Percentiles rank a stretch among this genome's conserved stretches.
These are phyloP conservation scores for Chelonoidis abingdonii DNA, from an alignment of 2,113 vertebrate species.

Conservation along the genomic window DNA sequence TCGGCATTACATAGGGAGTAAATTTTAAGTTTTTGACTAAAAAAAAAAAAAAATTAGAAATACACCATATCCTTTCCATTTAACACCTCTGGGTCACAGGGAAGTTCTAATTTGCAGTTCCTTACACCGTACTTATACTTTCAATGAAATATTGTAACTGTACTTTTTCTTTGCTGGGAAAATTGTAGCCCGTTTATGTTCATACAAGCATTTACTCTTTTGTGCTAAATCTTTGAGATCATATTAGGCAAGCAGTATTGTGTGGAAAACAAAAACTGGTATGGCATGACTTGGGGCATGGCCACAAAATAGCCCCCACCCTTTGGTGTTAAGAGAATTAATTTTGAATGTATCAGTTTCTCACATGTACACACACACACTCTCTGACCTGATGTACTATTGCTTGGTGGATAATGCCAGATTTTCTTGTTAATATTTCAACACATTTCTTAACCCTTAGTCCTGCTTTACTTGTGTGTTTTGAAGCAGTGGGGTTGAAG, in stretches of 20 bases:
- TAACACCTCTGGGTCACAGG: neutral
- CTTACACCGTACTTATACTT: neutral
- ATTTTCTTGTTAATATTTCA: neutral
- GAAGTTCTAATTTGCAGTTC: neutral
- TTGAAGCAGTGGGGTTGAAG: neutral
- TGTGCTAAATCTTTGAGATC: neutral
- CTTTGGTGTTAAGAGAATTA: neutral
- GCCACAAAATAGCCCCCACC: neutral
- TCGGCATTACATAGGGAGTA: neutral
- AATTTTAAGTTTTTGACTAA: neutral
- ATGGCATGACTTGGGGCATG: neutral
- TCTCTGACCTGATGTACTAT: neutral
- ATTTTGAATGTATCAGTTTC: neutral
- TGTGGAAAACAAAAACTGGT: neutral
- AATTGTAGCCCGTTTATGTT: neutral
- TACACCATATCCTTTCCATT: neutral
- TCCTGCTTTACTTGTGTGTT: neutral
- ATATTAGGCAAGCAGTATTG: neutral
- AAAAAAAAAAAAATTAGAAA: neutral
- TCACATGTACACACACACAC: neutral
- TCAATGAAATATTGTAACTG: neutral
- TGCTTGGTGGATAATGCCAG: neutral
- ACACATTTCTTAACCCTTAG: neutral
- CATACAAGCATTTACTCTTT: neutral
- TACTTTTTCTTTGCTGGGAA: neutral